phyloP scores from a whole-genome alignment of 2,888 invertebrate species.

The Dysmachus trigonus region DNA sequence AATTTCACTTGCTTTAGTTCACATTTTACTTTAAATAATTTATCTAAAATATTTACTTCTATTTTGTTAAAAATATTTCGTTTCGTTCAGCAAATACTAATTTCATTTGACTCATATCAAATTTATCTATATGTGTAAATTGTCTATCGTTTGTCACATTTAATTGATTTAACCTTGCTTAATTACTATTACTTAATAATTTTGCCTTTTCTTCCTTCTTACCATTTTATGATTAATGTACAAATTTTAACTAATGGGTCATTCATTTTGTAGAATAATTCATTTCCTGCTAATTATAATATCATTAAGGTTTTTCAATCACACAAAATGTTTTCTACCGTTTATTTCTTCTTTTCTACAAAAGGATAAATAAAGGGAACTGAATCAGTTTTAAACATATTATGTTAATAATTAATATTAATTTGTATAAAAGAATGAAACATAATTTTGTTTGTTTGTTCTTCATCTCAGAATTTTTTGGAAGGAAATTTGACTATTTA shows the following conservation, averaged over 20 bases:
- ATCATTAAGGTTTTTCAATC: neutral
- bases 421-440: too few species aligned
- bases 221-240: neutral
- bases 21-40: slow-evolving; percentile 5
- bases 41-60: slow-evolving; percentile 32
- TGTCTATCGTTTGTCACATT: neutral
- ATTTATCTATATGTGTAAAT: neutral
- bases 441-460: too few species aligned
- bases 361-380: neutral
- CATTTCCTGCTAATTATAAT: neutral
- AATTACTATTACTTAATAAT: neutral
- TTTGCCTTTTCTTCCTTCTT: neutral
- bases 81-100: slow-evolving; percentile 25
- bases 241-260: neutral
- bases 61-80: slow-evolving; percentile 30
- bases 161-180: slow-evolving; percentile 8
- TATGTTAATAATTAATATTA: too few species aligned
- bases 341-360: neutral
- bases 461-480: too few species aligned
- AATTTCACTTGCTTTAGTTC: neutral
- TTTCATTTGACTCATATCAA: slow-evolving; percentile 14
- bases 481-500: neutral
- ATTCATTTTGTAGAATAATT: neutral
- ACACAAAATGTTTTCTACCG: neutral
- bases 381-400: neutral